A percentile compares a stretch with the other conserved stretches of the same genome.
These are phyloP conservation scores for Herpailurus yagouaroundi DNA, from an alignment of 2,113 vertebrate genomes.

Conservation along the genomic window DNA sequence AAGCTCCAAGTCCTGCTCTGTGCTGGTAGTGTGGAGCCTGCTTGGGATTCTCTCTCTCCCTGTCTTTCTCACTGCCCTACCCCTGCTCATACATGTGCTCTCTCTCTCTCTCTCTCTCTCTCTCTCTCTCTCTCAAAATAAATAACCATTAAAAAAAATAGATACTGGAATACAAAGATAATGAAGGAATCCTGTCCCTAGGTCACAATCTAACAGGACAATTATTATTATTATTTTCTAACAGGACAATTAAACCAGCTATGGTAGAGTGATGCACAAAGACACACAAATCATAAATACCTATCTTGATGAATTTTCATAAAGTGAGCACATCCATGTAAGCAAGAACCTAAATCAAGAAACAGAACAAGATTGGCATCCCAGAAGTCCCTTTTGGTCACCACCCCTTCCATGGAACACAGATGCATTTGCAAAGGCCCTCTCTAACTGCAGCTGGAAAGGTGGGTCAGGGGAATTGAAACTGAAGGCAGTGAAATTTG, in stretches of 20 bases:
- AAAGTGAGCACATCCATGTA: not conserved
- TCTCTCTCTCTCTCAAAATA: no score
- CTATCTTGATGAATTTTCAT: not conserved
- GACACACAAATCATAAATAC: not conserved
- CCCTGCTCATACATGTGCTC: no score
- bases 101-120: no score
- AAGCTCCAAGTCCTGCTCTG: no score
- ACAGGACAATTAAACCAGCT: not conserved
- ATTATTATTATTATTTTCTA: not conserved
- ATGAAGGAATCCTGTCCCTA: not conserved
- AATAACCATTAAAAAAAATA: not conserved
- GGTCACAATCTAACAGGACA: not conserved
- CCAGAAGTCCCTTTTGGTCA: not conserved
- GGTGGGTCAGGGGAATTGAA: not conserved
- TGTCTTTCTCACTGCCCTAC: no score
- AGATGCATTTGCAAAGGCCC: not conserved
- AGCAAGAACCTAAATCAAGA: not conserved
- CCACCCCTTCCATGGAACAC: not conserved
- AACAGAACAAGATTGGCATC: not conserved
- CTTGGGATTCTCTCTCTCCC: no score
- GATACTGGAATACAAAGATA: not conserved
- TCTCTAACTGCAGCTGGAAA: not conserved
- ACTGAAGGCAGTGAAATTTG: not conserved
- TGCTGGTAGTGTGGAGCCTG: no score
- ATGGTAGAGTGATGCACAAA: not conserved